These are phyloP conservation scores for Neoascia interrupta DNA, from an alignment of 2,888 invertebrate species.

Conservation along the genomic window DNA sequence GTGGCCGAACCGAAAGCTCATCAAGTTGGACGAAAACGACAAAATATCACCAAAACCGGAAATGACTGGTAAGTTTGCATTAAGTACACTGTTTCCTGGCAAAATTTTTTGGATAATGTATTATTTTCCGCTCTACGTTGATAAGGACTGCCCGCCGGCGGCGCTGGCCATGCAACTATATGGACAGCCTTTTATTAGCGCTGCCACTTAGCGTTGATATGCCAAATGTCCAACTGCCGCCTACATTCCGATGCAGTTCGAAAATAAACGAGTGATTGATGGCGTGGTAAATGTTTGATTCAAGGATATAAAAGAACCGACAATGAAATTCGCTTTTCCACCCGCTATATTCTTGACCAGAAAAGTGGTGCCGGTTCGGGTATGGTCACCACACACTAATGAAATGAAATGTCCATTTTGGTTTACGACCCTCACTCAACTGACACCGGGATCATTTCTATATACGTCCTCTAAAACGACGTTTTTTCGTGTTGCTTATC, in stretches of 20 bases:
- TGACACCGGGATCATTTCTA: too few species aligned
- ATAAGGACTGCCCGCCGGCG: neutral
- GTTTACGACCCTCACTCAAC: conserved; percentile 3
- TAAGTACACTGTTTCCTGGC: conserved; percentile 10
- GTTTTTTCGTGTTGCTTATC: conserved; percentile 30
- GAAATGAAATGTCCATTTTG: neutral
- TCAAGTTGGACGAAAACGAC: conserved; percentile 83
- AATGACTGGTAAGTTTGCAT: conserved; percentile 82
- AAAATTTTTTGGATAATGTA: neutral
- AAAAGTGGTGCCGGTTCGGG: too few species aligned
- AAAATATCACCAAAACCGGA: conserved; percentile 83
- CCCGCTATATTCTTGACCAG: neutral
- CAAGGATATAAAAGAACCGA: neutral
- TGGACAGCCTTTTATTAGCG: neutral
- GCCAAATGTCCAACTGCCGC: too few species aligned
- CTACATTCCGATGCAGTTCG: conserved; percentile 5
- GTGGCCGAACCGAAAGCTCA: conserved; percentile 86
- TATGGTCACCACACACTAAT: neutral
- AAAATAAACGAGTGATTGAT: conserved; percentile 45
- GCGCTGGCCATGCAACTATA: neutral
- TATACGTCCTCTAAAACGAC: neutral
- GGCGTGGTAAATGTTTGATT: conserved; percentile 16
- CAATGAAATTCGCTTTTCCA: neutral
- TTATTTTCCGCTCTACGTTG: neutral
- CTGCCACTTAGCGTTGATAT: too few species aligned